Percentiles rank a stretch among this genome's conserved stretches.
Evolutionary conservation across 2,888 invertebrate genomes (phyloP).

Genomic region (Unio delphinus): DNA sequence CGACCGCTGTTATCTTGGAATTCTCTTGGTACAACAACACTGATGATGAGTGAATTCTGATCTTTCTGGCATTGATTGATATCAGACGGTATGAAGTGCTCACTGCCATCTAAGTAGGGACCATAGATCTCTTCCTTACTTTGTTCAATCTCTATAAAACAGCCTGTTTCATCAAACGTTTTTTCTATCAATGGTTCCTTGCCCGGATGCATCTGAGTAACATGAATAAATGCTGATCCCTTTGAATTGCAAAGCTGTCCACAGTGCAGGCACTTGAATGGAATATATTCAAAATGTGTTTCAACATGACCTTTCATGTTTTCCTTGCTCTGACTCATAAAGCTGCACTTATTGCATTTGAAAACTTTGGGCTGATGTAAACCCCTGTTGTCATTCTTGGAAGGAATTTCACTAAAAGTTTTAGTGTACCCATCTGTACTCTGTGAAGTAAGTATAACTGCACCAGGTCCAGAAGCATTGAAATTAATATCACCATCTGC

Average conservation of each 20-base stretch:
- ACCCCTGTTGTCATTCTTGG: neutral
- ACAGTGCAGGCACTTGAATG: slow-evolving; percentile 43
- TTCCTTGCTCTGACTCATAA: slow-evolving; percentile 24
- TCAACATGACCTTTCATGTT: slow-evolving; percentile 43
- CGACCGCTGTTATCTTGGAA: slow-evolving; percentile 16
- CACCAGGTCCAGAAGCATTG: slow-evolving; percentile 3
- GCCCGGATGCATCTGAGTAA: slow-evolving; percentile 30
- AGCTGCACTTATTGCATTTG: slow-evolving; percentile 38
- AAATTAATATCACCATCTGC: slow-evolving; percentile 13
- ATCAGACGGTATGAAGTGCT: too few species aligned
- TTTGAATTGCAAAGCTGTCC: slow-evolving; percentile 32
- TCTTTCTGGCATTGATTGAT: too few species aligned
- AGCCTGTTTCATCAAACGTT: slow-evolving; percentile 33
- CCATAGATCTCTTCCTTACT: too few species aligned
- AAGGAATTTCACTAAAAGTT: neutral
- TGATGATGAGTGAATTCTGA: slow-evolving; percentile 18
- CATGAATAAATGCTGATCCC: slow-evolving; percentile 35
- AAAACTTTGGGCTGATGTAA: neutral
- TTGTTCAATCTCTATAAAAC: slow-evolving; percentile 17
- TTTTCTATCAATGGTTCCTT: slow-evolving; percentile 35
- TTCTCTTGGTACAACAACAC: slow-evolving; percentile 18
- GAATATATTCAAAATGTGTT: slow-evolving; percentile 39
- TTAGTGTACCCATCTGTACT: neutral
- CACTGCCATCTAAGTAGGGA: too few species aligned
- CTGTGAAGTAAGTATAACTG: too few species aligned